Conservation (phyloP, 2,888 invertebrate genomes). For the Caenorhabditis japonica region DNA sequence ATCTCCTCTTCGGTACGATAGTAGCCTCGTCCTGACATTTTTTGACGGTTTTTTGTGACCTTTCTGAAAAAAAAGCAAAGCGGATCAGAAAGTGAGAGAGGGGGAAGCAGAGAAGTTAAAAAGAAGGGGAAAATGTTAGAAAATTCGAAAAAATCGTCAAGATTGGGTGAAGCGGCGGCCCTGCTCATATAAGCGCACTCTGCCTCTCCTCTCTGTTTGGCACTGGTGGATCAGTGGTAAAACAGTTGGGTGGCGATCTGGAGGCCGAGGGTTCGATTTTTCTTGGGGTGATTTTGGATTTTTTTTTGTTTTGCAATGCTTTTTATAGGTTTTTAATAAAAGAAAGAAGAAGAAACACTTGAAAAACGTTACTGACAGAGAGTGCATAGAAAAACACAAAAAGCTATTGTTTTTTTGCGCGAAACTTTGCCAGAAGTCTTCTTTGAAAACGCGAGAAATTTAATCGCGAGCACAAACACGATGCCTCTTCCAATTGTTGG, state of each 20-base stretch:
- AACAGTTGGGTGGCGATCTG: no score
- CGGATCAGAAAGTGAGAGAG: neutral
- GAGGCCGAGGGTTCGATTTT: no score
- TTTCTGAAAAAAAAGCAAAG: neutral
- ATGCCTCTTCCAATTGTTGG: constrained; percentile 17
- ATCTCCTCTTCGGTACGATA: constrained; percentile 50
- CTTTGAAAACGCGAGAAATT: constrained; percentile 32
- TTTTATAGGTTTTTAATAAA: no score
- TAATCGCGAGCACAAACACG: constrained; percentile 52
- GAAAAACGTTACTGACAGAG: no score
- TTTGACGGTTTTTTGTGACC: no score
- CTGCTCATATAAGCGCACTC: no score
- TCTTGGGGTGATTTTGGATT: no score
- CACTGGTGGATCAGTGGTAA: neutral
- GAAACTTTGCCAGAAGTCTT: constrained; percentile 3
- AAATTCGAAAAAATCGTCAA: neutral
- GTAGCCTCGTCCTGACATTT: constrained; percentile 25
- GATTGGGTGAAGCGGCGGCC: neutral
- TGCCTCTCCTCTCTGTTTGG: no score
- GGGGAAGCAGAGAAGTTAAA: constrained; percentile 1
- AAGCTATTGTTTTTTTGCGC: no score
- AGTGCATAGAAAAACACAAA: no score
- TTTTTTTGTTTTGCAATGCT: no score
- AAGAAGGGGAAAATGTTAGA: neutral
- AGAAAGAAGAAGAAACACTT: no score